These are phyloP conservation scores for Paracanthobrama guichenoti DNA, from an alignment of 2,113 vertebrate genomes.

Conservation along the genomic window DNA sequence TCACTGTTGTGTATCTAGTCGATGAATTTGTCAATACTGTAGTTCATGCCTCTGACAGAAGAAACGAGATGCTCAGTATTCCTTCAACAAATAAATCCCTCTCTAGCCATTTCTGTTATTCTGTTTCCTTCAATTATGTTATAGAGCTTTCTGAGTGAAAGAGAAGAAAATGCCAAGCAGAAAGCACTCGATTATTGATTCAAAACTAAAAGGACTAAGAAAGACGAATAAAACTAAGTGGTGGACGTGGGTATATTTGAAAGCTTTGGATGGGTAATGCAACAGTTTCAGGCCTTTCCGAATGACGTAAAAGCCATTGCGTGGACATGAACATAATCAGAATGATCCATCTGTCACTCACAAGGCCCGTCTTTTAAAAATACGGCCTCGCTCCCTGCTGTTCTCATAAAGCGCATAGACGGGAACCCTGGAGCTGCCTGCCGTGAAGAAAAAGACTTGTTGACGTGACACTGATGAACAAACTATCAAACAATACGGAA, in stretches of 20 bases:
- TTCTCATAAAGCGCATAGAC: not conserved
- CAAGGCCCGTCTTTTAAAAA: not conserved
- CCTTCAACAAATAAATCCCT: not conserved
- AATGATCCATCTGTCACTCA: conserved; percentile 18
- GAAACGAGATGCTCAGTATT: not conserved
- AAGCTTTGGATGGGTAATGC: not conserved
- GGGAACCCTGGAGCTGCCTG: not conserved
- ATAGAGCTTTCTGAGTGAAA: not conserved
- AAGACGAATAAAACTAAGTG: not conserved
- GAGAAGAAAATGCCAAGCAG: not conserved
- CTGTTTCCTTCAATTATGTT: not conserved
- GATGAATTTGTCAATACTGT: not conserved
- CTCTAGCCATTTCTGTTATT: not conserved
- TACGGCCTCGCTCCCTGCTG: not conserved
- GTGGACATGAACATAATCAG: not conserved
- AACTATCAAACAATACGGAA: conserved; percentile 28
- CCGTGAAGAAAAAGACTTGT: not conserved
- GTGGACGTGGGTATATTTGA: not conserved
- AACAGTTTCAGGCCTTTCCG: not conserved
- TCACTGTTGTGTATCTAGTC: not conserved
- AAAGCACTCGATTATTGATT: not conserved
- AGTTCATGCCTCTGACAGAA: not conserved
- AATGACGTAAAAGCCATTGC: not conserved
- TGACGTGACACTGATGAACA: conserved; percentile 11
- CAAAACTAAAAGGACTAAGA: not conserved